Evolutionary conservation across 2,797 vertebrate genomes (phyloP).

Genomic region (Hapalemur alaotrensis): DNA sequence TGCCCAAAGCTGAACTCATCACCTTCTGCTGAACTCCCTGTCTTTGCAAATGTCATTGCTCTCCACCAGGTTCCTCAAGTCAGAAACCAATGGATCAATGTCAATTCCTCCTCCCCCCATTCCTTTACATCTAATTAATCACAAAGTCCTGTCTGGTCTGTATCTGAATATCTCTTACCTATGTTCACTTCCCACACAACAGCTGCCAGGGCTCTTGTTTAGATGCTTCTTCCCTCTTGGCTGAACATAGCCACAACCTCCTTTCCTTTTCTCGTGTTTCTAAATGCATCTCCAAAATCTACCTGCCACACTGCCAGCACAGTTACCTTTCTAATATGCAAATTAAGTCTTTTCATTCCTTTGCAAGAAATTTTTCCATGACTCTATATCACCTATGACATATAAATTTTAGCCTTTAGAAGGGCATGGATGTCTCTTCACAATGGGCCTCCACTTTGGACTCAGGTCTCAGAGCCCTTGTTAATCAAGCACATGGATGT

Average conservation of each 20-base stretch:
- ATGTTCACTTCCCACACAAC: background rate
- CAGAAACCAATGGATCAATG: background rate
- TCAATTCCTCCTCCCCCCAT: background rate
- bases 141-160: background rate
- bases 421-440: background rate
- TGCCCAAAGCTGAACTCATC: background rate
- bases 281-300: background rate
- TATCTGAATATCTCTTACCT: background rate
- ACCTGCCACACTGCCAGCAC: background rate
- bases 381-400: background rate
- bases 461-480: background rate
- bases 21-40: background rate
- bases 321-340: background rate
- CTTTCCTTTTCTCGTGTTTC: background rate
- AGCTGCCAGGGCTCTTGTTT: background rate
- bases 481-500: background rate
- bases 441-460: background rate
- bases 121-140: background rate
- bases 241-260: background rate
- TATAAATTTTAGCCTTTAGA: background rate
- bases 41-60: background rate
- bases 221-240: background rate
- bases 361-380: background rate
- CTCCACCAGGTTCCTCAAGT: background rate
- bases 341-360: background rate